Evolutionary conservation across 2,888 invertebrate genomes (phyloP).

Genomic region (Hypselothyrea guttata): DNA sequence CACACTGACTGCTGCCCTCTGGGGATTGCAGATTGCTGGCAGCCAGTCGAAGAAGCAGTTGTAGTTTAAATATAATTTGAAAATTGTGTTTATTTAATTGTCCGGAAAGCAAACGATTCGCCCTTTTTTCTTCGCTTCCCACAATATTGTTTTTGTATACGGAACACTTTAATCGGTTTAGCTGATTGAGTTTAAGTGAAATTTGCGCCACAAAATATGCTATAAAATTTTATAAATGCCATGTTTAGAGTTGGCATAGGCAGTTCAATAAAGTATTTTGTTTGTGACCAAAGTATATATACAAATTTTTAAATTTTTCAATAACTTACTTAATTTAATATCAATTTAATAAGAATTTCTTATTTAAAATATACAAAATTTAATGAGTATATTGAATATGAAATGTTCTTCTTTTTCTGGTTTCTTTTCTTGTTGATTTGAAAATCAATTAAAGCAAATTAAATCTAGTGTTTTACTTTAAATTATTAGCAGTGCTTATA

Average conservation of each 20-base stretch:
- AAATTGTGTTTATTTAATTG: constrained; percentile 77
- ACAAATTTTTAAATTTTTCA: too few species aligned
- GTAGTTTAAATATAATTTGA: constrained; percentile 73
- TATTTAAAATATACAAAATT: too few species aligned
- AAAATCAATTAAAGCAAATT: too few species aligned
- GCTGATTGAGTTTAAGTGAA: constrained; percentile 56
- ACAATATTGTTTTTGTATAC: not conserved
- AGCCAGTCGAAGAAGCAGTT: constrained; percentile 13
- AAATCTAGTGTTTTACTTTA: too few species aligned
- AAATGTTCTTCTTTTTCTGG: too few species aligned
- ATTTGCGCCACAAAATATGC: constrained; percentile 34
- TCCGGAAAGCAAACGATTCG: constrained; percentile 58
- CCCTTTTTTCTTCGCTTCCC: constrained; percentile 27
- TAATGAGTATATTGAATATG: too few species aligned
- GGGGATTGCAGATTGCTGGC: constrained; percentile 9
- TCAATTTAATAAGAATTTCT: too few species aligned
- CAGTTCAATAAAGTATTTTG: too few species aligned
- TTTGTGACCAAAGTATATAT: too few species aligned
- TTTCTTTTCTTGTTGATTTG: too few species aligned
- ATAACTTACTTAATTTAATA: too few species aligned
- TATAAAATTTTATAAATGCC: constrained; percentile 17
- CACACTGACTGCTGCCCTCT: constrained; percentile 9
- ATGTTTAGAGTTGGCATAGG: not conserved
- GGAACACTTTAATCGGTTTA: constrained; percentile 44
- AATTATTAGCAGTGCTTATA: too few species aligned